These are phyloP conservation scores for Cartodere bifasciata DNA, from an alignment of 2,888 invertebrate genomes.

Conservation along the genomic window DNA sequence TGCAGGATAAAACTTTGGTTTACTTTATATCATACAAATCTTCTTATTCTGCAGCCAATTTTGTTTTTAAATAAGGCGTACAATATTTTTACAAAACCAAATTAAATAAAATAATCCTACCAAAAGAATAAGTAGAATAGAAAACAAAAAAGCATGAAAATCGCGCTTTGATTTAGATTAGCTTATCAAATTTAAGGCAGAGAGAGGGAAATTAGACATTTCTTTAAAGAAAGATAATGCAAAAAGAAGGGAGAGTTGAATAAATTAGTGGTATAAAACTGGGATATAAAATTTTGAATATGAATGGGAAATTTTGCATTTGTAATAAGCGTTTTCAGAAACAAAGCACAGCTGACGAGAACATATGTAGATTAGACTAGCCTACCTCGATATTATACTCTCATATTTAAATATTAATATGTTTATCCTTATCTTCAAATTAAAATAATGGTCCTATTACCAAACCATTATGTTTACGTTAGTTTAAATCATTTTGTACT, in stretches of 20 bases:
- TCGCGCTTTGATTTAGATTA: constrained; percentile 28
- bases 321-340: constrained; percentile 61
- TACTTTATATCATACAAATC: no score
- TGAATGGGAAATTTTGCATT: constrained; percentile 81
- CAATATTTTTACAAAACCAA: no score
- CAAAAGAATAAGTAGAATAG: no score
- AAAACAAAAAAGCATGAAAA: no score
- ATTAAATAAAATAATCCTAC: no score
- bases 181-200: constrained; percentile 25
- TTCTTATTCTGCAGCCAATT: no score
- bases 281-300: constrained; percentile 84
- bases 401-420: constrained; percentile 13
- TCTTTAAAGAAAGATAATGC: constrained; percentile 7
- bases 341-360: constrained; percentile 45
- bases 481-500: no score
- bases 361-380: constrained; percentile 45
- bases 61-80: no score
- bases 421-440: constrained; percentile 9
- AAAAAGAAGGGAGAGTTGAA: constrained; percentile 38
- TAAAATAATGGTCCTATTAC: no score
- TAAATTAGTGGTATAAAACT: constrained; percentile 65
- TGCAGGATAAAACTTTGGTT: no score
- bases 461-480: no score
- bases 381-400: constrained; percentile 8
- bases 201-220: constrained; percentile 12